Evolutionary conservation across 1,140 invertebrate genomes (phyloP).

Genomic region (Solen grandis): DNA sequence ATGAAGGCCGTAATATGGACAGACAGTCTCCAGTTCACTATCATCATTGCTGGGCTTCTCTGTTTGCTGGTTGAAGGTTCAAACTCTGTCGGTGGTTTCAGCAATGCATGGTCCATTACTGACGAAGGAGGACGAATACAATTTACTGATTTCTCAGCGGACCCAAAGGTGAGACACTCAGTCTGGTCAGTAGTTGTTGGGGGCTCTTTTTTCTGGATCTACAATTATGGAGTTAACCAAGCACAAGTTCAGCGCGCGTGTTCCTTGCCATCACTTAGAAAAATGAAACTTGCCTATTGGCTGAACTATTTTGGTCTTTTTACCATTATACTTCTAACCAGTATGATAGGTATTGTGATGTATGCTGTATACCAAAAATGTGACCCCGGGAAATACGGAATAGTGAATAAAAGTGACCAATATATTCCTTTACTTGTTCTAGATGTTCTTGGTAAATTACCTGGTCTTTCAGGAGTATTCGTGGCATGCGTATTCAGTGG

Average conservation of each 20-base stretch:
- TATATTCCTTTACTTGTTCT: conserved; percentile 91
- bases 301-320: conserved; percentile 86
- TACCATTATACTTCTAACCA: conserved; percentile 90
- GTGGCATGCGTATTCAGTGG: conserved; percentile 80
- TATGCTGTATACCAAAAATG: too few species aligned
- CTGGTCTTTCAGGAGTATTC: conserved; percentile 91
- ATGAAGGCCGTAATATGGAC: conserved; percentile 96
- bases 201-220: conserved; percentile 93
- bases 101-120: too few species aligned
- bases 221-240: conserved; percentile 94
- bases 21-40: conserved; percentile 92
- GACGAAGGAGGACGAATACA: too few species aligned
- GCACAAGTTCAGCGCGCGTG: conserved; percentile 96
- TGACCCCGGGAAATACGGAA: too few species aligned
- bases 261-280: too few species aligned
- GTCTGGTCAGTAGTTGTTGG: conserved; percentile 93
- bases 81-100: conserved; percentile 86
- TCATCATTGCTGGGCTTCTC: conserved; percentile 92
- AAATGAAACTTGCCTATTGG: conserved; percentile 86
- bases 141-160: too few species aligned
- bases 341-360: conserved; percentile 86
- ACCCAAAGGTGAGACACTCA: too few species aligned
- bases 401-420: conserved; percentile 81
- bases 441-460: conserved; percentile 86
- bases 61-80: conserved; percentile 88